These are phyloP conservation scores for Syngnathus acus DNA, from an alignment of 2,797 vertebrate genomes.

Conservation along the genomic window DNA sequence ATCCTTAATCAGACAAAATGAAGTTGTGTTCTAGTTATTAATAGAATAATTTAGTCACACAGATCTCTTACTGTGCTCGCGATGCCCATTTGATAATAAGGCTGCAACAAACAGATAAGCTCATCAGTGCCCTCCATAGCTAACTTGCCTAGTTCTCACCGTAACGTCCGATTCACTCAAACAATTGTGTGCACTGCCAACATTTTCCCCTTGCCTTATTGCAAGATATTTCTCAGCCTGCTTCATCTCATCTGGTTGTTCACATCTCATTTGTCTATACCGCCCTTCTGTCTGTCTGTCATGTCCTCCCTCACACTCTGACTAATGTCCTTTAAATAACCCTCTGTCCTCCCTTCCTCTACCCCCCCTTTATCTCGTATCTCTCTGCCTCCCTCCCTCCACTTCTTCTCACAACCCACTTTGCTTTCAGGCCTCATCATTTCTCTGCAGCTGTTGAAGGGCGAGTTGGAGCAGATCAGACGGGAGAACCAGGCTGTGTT, in stretches of 20 bases:
- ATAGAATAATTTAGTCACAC: not conserved
- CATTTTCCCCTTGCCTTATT: conserved; percentile 22
- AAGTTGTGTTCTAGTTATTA: not conserved
- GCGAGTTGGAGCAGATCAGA: conserved; percentile 94
- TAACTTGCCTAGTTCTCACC: conserved; percentile 18
- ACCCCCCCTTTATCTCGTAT: conserved; percentile 12
- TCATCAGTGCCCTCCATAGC: not conserved
- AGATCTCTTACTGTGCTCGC: not conserved
- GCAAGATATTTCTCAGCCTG: conserved; percentile 22
- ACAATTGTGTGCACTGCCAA: conserved; percentile 24
- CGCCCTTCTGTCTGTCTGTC: conserved; percentile 4
- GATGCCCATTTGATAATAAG: not conserved
- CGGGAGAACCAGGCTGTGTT: conserved; percentile 93
- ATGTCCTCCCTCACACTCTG: conserved; percentile 51
- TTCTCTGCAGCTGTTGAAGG: conserved; percentile 91
- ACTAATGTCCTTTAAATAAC: conserved; percentile 63
- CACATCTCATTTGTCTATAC: not conserved
- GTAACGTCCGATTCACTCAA: conserved; percentile 38
- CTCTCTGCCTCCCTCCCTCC: conserved; percentile 21
- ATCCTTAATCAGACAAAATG: not conserved
- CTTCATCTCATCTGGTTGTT: conserved; percentile 20
- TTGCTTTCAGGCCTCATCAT: conserved; percentile 82
- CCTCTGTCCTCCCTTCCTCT: conserved; percentile 29
- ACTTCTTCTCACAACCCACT: conserved; percentile 13
- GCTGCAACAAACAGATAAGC: not conserved